Evolutionary conservation across 2,797 vertebrate species (phyloP), one percentile per base, ranked within the genome.

Genomic region (Sebastes itinus): DNA sequence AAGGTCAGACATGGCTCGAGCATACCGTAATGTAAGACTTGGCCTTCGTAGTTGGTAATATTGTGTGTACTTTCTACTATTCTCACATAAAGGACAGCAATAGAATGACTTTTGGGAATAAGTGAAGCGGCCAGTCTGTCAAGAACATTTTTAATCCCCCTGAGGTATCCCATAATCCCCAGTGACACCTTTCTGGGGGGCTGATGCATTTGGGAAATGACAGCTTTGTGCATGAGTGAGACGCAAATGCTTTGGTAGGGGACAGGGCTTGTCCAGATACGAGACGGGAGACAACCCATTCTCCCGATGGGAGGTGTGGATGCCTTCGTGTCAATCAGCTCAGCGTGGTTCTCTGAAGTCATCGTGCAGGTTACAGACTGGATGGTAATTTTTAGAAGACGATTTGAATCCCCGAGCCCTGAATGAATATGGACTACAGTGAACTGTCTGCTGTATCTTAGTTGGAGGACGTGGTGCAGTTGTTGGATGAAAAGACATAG

Each of bases 81-180:
- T 69, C 59, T 49, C 60, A 54, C 63, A 69, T 32, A 65, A 76
- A 82, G 59, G 59, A 80, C 56, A 58, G 62, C 59, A 63, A 63
- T 52, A 30, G 65, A 77, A 66, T 61, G 82, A 89, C 86, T 87
- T 70, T 66, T 87, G 88, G 66, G 76, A 89, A 80, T 76, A 87
- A 85, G 87, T 80, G 87, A 88, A 88, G 83, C 82, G 69, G 74
- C 88, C 87, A 87, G 90, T 75, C 87, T 92, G 92, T 92, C 93
- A 92, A 87, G 75, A 90, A 88, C 85, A 82, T 85, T 85, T 80
- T 85, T 91, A 93, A 90, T 90, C 93, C 93, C 80, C 81, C 32
- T 18, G 87, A 88, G 88, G 90, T 90, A 71, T 89, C 68, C 89
- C 83, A 67, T 93, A 95, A 95, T 94, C 93, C 93, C 87, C 74